Conservation (phyloP, 2,888 invertebrate genomes). For the Tetramorium bicarinatum region DNA sequence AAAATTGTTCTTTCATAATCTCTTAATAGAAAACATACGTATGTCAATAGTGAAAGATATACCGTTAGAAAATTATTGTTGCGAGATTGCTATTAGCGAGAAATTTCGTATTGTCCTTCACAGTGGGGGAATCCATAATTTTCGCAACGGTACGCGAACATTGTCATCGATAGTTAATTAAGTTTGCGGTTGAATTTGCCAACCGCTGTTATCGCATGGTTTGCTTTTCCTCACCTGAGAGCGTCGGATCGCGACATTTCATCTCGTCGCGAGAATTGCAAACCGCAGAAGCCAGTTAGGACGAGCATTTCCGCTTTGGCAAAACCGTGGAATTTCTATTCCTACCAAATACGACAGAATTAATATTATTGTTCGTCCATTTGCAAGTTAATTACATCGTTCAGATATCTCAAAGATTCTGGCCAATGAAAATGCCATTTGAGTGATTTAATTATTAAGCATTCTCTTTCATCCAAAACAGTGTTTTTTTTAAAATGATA, state of each 20-base stretch:
- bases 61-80: neutral
- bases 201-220: slow-evolving; percentile 23
- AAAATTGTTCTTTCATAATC: neutral
- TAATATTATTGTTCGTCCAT: slow-evolving; percentile 59
- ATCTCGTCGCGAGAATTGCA: slow-evolving; percentile 61
- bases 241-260: neutral
- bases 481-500: neutral
- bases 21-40: neutral
- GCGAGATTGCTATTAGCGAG: neutral
- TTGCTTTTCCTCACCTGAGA: neutral
- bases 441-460: slow-evolving; percentile 62
- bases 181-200: slow-evolving; percentile 54
- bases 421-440: neutral
- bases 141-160: slow-evolving; percentile 11
- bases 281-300: slow-evolving; percentile 60
- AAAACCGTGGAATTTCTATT: slow-evolving; percentile 48
- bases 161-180: slow-evolving; percentile 40
- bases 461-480: neutral
- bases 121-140: slow-evolving; percentile 16
- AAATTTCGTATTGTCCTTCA: neutral
- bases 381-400: slow-evolving; percentile 62
- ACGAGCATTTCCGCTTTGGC: slow-evolving; percentile 57
- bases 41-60: neutral
- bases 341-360: slow-evolving; percentile 42
- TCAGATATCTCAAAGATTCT: neutral